phyloP scores from a whole-genome alignment of 2,113 vertebrate genomes.

The Burhinus bistriatus region DNA sequence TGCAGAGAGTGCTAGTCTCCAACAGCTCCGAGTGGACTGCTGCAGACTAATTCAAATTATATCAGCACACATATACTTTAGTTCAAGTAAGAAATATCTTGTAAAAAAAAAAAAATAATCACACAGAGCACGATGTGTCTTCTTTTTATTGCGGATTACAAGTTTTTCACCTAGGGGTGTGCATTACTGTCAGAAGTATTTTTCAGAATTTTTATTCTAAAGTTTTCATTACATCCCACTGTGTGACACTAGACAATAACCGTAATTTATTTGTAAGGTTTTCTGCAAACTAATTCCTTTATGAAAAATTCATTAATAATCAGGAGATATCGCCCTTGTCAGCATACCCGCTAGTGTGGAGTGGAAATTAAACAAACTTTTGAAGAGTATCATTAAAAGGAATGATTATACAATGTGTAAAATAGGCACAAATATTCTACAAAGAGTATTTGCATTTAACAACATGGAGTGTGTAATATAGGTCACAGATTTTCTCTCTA shows the following conservation, averaged over 20 bases:
- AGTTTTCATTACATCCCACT: neutral
- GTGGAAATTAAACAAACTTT: neutral
- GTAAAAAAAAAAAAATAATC: neutral
- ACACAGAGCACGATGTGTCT: accelerated
- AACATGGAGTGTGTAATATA: neutral
- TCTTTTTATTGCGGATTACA: neutral
- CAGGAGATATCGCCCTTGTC: neutral
- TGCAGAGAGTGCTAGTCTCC: neutral
- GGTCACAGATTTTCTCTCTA: neutral
- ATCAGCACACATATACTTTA: neutral
- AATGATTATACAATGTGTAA: neutral
- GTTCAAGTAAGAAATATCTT: neutral
- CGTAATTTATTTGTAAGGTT: neutral
- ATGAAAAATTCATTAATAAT: neutral
- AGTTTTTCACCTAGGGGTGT: neutral
- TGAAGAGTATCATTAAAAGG: constrained; percentile 1
- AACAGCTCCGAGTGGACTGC: neutral
- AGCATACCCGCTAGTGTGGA: neutral
- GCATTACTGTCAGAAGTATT: neutral
- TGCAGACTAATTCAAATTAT: neutral
- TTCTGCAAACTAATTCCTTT: neutral
- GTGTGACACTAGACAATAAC: neutral
- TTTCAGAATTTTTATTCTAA: neutral
- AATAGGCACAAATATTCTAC: neutral
- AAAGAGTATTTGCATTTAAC: neutral